A percentile compares a stretch with the other conserved stretches of the same genome.
Conservation (phyloP, 92 coral and sea anemone genomes). For the Hydrozoanthus gracilis region DNA sequence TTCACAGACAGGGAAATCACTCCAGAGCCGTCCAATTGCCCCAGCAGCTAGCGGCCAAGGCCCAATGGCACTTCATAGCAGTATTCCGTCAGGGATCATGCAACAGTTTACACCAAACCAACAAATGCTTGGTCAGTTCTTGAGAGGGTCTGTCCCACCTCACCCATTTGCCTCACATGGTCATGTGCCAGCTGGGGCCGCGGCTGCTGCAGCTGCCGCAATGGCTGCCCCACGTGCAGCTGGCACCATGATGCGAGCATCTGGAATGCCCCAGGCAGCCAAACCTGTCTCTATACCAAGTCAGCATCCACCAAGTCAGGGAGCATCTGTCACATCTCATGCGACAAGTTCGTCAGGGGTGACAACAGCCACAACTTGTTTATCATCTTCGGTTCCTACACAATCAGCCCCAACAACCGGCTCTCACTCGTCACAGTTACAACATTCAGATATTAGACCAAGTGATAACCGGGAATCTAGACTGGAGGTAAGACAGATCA, state of each 20-base stretch:
- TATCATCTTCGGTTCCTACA: not conserved
- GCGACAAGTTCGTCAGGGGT: not conserved
- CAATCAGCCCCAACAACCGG: slow-evolving; percentile 23
- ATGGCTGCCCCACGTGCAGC: slow-evolving; percentile 76
- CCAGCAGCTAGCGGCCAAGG: slow-evolving; percentile 84
- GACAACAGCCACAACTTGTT: not conserved
- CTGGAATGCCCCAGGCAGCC: slow-evolving; percentile 16
- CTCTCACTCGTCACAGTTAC: slow-evolving; percentile 7
- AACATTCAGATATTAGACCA: slow-evolving; percentile 24
- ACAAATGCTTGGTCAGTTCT: not conserved
- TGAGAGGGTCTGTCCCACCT: slow-evolving; percentile 61
- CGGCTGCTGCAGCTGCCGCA: slow-evolving; percentile 86
- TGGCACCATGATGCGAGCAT: slow-evolving; percentile 38
- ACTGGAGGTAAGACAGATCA: slow-evolving; percentile 22
- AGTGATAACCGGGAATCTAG: slow-evolving; percentile 38
- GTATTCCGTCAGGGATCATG: slow-evolving; percentile 49
- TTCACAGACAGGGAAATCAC: slow-evolving; percentile 70
- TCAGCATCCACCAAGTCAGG: slow-evolving; percentile 39
- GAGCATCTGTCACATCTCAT: slow-evolving; percentile 27
- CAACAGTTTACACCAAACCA: slow-evolving; percentile 30
- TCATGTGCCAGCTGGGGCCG: slow-evolving; percentile 80
- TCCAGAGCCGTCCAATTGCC: slow-evolving; percentile 94
- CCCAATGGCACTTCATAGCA: slow-evolving; percentile 58
- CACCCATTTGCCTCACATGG: slow-evolving; percentile 71
- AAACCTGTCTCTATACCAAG: slow-evolving; percentile 14